Percentiles rank a stretch among this genome's conserved stretches.
phyloP scores from a whole-genome alignment of 2,797 vertebrate species.

The Hyperoplus immaculatus region DNA sequence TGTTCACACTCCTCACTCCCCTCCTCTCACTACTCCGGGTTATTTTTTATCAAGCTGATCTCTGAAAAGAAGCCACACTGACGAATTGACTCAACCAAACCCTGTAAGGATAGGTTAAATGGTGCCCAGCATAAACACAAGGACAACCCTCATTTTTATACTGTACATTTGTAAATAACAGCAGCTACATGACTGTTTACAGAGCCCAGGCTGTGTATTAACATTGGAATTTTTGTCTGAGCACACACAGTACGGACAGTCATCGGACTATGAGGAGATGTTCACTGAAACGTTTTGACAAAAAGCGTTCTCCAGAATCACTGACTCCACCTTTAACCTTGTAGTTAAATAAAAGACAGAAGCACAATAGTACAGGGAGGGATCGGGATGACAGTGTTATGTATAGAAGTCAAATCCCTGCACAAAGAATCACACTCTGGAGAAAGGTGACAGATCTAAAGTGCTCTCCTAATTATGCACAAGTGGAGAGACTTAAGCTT shows the following conservation, averaged over 20 bases:
- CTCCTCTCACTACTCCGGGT: conserved; percentile 27
- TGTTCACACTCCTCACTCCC: conserved; percentile 61
- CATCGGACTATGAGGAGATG: too few relatives aligned
- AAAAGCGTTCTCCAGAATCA: too few relatives aligned
- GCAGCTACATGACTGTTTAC: too few relatives aligned
- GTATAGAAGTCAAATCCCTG: conserved; percentile 22
- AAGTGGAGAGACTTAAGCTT: conserved; percentile 35
- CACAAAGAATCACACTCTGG: conserved; percentile 24
- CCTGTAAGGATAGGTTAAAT: conserved; percentile 5
- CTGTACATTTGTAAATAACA: too few relatives aligned
- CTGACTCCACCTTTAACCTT: not conserved
- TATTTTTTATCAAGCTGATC: conserved; percentile 24
- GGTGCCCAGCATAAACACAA: not conserved
- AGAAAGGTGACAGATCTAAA: conserved; percentile 39
- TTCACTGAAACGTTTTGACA: too few relatives aligned
- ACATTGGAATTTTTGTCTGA: too few relatives aligned
- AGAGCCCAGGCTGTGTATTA: too few relatives aligned
- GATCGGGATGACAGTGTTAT: conserved; percentile 1
- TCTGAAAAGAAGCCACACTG: conserved; percentile 23
- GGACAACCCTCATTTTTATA: not conserved
- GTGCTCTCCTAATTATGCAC: conserved; percentile 31
- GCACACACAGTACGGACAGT: too few relatives aligned
- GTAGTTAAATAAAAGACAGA: conserved; percentile 12
- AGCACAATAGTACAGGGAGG: not conserved
- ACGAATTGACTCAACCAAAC: conserved; percentile 11